phyloP scores from a whole-genome alignment of 2,797 vertebrate genomes.

The Neosilurus hyrtlii region DNA sequence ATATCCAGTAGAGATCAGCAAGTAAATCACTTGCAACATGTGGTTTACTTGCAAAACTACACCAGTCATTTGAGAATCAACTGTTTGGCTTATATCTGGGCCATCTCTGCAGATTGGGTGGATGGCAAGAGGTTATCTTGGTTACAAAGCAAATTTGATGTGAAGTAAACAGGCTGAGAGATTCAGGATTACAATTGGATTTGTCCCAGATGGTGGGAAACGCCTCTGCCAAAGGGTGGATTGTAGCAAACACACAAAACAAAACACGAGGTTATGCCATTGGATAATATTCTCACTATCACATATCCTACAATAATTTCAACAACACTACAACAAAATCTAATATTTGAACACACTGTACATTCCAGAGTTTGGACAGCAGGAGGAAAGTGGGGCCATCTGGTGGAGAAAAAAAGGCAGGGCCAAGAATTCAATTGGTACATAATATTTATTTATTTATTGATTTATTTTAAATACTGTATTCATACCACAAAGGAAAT shows the following conservation, averaged over 20 bases:
- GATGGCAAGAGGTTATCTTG: neutral
- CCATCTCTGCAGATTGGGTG: neutral
- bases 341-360: neutral
- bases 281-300: neutral
- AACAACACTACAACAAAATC: neutral
- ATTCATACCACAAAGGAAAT: too few relatives aligned
- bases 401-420: slow-evolving; percentile 1
- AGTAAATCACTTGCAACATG: neutral
- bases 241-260: neutral
- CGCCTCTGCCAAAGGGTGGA: neutral
- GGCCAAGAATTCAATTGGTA: too few relatives aligned
- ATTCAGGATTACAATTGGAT: neutral
- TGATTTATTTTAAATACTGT: too few relatives aligned
- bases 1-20: neutral
- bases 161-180: neutral
- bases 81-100: slow-evolving; percentile 10
- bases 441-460: neutral
- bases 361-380: neutral
- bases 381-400: neutral
- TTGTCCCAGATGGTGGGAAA: slow-evolving; percentile 7
- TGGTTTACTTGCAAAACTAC: slow-evolving; percentile 5
- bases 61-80: slow-evolving; percentile 9
- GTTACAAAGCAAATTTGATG: neutral
- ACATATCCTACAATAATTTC: neutral
- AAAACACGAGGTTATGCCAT: neutral